Base-by-base conservation (phyloP, 2,888 invertebrate genomes). In the Mythimna vitellina region DNA sequence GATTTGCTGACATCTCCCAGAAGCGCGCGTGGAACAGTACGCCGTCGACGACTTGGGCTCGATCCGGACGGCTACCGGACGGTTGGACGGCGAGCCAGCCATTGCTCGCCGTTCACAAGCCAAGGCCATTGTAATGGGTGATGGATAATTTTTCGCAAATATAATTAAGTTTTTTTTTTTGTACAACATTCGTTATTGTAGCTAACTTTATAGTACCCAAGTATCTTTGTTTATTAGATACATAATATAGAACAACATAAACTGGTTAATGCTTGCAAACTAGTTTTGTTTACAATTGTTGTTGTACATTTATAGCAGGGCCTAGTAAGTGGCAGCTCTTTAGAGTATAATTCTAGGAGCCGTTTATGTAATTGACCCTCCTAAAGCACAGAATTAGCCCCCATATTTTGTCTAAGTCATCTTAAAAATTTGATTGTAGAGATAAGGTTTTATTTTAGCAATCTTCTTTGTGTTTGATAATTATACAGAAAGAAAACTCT, bases 261-360 rank as follows among this genome's bases (percentile, higher is more conserved):
- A 85, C 66, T 73, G 72, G 65, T 77, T 78, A 85, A 66, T 77
- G 64, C 78, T 56, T 32, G 12, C 67, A 71, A 85, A 87, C 78
- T 86, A 87, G 84, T 87, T 85, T 85, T 78, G 86, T 86, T 87
- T 76, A 86, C 87, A 87, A 86, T 87, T 85, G 84, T 83, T 83
- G 84, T 87, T 83, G 65, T 77, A 86, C 86, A 85, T 87, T 85
- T 87, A 86, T 79, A 70, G 87, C 69, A 35, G 77, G 83, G 63
- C 62, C 42, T 65, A 72, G 73, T 79, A 87, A 85, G 86, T 87
- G 87, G 84, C 80, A 85, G 75, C 85, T 87, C 87, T 86, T 86
- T 83, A 85, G 81, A 81, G 87, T 78, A 69, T 86, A 80, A 86
- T 85, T 85, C 69, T 78, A 83, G 73, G 22, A 74, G 78, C 35